phyloP scores from a whole-genome alignment of 2,113 vertebrate species.

The Gadus chalcogrammus region DNA sequence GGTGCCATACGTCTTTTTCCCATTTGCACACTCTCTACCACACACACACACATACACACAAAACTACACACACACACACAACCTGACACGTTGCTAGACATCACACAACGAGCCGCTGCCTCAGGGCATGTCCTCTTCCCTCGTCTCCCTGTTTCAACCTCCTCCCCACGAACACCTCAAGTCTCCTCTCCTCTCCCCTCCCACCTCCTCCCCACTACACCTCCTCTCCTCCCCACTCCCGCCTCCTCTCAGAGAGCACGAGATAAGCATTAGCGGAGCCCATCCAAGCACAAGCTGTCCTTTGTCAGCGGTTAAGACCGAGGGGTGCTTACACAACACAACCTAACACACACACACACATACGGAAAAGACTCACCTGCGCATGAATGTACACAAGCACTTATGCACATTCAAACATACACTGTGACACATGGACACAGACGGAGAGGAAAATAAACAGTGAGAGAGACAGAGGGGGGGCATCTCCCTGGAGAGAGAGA shows the following conservation, averaged over 20 bases:
- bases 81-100: slow-evolving; percentile 53
- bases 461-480: too few relatives aligned
- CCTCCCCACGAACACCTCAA: slow-evolving; percentile 17
- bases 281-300: slow-evolving; percentile 47
- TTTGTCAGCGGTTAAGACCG: slow-evolving; percentile 56
- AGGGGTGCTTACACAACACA: slow-evolving; percentile 62
- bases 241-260: slow-evolving; percentile 26
- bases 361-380: slow-evolving; percentile 31
- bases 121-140: slow-evolving; percentile 46
- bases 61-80: slow-evolving; percentile 2
- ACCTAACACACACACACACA: slow-evolving; percentile 18
- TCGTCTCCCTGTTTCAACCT: slow-evolving; percentile 18
- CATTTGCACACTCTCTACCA: neutral
- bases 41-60: slow-evolving; percentile 8
- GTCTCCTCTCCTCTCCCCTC: slow-evolving; percentile 36
- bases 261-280: slow-evolving; percentile 49
- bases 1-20: slow-evolving; percentile 8
- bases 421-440: too few relatives aligned
- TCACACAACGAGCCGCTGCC: slow-evolving; percentile 51
- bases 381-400: slow-evolving; percentile 10
- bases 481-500: too few relatives aligned
- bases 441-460: too few relatives aligned
- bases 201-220: slow-evolving; percentile 10
- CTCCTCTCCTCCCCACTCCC: slow-evolving; percentile 40
- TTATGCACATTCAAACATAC: slow-evolving; percentile 7